Evolutionary conservation across 2,797 vertebrate species (phyloP).

Genomic region (Sphenodon punctatus): DNA sequence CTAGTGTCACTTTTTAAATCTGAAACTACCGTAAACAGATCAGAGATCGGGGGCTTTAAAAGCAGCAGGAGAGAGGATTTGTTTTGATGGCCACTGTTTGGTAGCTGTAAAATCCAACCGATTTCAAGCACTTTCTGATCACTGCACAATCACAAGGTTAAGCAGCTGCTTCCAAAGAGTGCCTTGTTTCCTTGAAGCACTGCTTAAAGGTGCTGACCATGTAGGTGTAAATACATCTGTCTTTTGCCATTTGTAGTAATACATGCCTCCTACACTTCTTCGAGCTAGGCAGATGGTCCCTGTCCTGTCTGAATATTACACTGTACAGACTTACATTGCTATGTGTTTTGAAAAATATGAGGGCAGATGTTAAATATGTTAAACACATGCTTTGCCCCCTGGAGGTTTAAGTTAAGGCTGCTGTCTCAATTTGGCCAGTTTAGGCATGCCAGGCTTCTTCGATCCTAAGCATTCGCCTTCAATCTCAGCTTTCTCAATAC

Average conservation of each 20-base stretch:
- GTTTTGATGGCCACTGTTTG: background rate
- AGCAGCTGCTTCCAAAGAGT: constrained; percentile 84
- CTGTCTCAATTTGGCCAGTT: constrained; percentile 74
- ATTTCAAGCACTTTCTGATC: constrained; percentile 11
- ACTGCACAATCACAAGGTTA: constrained; percentile 68
- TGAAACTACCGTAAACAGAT: background rate
- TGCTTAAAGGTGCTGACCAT: constrained; percentile 86
- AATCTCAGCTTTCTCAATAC: constrained; percentile 62
- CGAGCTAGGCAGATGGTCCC: constrained; percentile 86
- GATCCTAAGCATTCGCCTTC: constrained; percentile 64
- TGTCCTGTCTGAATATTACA: constrained; percentile 80
- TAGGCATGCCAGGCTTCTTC: constrained; percentile 70
- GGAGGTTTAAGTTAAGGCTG: constrained; percentile 75
- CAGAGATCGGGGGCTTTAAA: background rate
- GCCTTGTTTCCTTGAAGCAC: constrained; percentile 74
- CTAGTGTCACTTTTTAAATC: background rate
- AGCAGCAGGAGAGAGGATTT: background rate
- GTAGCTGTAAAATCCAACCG: background rate
- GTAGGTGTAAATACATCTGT: constrained; percentile 95
- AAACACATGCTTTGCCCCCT: constrained; percentile 76
- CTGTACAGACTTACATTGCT: constrained; percentile 69
- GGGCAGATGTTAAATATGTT: constrained; percentile 81
- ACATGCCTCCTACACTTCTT: constrained; percentile 71
- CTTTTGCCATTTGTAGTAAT: constrained; percentile 76
- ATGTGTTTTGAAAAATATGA: constrained; percentile 74